Conservation (phyloP, 2,797 vertebrate species). For the Strix occidentalis region DNA sequence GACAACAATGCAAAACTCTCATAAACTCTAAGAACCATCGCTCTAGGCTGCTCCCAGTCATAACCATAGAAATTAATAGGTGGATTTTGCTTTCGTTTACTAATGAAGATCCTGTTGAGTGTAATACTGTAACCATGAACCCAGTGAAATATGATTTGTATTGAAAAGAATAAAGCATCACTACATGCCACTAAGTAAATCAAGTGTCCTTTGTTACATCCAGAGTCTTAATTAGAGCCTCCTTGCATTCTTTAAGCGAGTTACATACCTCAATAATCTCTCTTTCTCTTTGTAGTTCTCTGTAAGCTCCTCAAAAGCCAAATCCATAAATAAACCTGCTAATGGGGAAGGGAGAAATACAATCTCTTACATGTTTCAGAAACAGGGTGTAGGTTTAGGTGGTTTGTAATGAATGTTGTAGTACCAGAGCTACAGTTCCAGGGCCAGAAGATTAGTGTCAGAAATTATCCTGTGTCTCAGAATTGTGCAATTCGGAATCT, state of each 20-base stretch:
- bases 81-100: conserved; percentile 4
- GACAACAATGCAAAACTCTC: neutral
- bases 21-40: neutral
- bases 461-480: neutral
- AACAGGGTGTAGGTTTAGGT: neutral
- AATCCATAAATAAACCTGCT: conserved; percentile 20
- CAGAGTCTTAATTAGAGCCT: conserved; percentile 12
- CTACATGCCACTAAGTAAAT: neutral
- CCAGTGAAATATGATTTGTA: neutral
- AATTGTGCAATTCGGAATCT: neutral
- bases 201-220: neutral
- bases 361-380: neutral
- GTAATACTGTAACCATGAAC: neutral
- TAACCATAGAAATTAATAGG: neutral
- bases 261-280: neutral
- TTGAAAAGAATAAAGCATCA: conserved; percentile 11
- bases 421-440: neutral
- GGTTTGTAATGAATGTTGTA: neutral
- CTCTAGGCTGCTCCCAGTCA: neutral
- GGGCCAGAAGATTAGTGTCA: neutral
- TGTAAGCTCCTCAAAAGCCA: conserved; percentile 2
- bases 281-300: conserved; percentile 9
- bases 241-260: neutral
- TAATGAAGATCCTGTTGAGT: neutral
- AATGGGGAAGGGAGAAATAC: neutral